Base-by-base conservation (phyloP, 2,797 vertebrate genomes). In the Astyanax mexicanus region DNA sequence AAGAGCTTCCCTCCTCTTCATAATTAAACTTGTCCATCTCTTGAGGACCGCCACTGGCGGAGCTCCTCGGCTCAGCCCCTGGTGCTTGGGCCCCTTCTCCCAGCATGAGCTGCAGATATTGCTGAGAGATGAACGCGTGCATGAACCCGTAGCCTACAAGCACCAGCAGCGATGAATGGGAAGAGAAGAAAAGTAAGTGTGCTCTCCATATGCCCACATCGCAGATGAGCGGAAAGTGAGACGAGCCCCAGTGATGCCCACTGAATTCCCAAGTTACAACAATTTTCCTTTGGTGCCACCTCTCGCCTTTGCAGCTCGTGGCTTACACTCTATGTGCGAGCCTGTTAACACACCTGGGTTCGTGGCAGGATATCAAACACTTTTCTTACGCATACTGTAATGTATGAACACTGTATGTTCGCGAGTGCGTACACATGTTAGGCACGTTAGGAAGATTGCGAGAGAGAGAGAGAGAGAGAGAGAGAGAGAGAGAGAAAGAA, bases 21-120 rank as follows among this genome's bases (percentile, higher is more conserved):
- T 94, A 93, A 94, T 94, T 93, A 93, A 92, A 93, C 87, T 86
- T 86, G 83, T 82, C 79, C 85, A 87, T 89, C 92, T 92, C 91
- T 81, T 77, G 92, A 90, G 92, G 87, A 87, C 89, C 69, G 81
- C 81, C 86, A 86, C 89, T 89, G 85, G 84, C 84, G 78, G 84
- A 86, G 87, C 86, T 70, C 40, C 29, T 49, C 71, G 90, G 78
- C 61, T 11, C 81, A 84, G 82, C 73, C 80, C 45, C 52, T 85
- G 80, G n/a, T n/a, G n/a, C n/a, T n/a, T n/a, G n/a, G 17, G 45
- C 69, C 69, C 69, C 45, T 17, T 32, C 29, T 65, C 75, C 40
- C 64, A 68, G 40, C 29, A 1, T 58, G 71, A 73, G 54, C 62
- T 27, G 9, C 42, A 72, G 68, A 61, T 55, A 60, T 58, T 51